Base-by-base conservation (phyloP, 2,888 invertebrate genomes). In the Microctonus hyperodae region DNA sequence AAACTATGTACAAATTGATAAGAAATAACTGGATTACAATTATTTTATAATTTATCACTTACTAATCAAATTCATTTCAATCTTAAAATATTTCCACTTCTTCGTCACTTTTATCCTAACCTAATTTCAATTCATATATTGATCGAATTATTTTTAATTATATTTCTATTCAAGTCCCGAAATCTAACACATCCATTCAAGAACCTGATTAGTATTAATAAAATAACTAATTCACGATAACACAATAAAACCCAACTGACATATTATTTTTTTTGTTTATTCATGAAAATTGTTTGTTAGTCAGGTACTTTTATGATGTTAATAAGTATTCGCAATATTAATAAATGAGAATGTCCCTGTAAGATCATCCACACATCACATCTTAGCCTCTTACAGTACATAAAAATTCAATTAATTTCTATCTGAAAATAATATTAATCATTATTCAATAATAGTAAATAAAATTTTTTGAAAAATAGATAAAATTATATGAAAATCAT, bases 281-380 rank as follows among this genome's bases (percentile, higher is more conserved):
- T 22, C 22, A 16, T 40, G 16, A n/a, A 57, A 55, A 64, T 44
- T 56, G 37, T 56, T 31, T 44, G 56, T 23, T 28, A 35, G 40
- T 60, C 65, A 65, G 65, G 65, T 65, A 65, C 65, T 40, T 51
- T 22, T 28, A 44, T 60, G 51, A 5, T 48, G 53, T 56, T 37
- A 61, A 31, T 20, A 37, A 40, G 55, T 61, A 62, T 20, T 61
- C 56, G 56, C 16, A 33, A 33, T 62, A 48, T 53, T 35, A 31
- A 40, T 65, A 60, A 65, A 55, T 65, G 55, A 56, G 3, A 55
- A 16, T 9, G 37, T 56, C 37, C 57, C 48, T 28, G n/a, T 56
- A 61, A 61, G 53, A 48, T 66, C 25, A 37, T 48, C 16, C 20
- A 16, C 44, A 16, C 16, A 20, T 44, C 51, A 31, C 48, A 31